A percentile compares a stretch with the other conserved stretches of the same genome.
Conservation (phyloP, 2,888 invertebrate species). For the Sussaba pulchella region DNA sequence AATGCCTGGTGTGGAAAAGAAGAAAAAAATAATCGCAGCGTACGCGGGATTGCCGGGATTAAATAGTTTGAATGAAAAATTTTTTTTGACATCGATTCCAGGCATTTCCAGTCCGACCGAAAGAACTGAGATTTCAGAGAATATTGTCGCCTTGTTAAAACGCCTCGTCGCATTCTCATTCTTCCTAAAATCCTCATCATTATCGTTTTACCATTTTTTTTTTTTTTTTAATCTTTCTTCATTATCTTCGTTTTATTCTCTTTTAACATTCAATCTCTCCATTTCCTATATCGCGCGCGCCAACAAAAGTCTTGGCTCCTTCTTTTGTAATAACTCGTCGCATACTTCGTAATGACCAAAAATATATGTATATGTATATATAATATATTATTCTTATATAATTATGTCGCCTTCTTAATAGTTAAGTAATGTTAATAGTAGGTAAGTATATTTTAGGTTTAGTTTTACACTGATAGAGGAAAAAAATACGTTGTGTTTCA, state of each 20-base stretch:
- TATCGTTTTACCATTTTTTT: conserved; percentile 38
- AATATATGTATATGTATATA: conserved; percentile 83
- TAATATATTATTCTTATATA: conserved; percentile 83
- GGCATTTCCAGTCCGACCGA: conserved; percentile 63
- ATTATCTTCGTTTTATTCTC: conserved; percentile 29
- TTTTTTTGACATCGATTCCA: conserved; percentile 58
- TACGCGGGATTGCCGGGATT: conserved; percentile 29
- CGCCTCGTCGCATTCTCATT: conserved; percentile 68
- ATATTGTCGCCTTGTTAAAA: conserved; percentile 83
- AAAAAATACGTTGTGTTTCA: conserved; percentile 82
- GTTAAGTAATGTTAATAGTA: conserved; percentile 84
- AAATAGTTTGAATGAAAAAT: conserved; percentile 68
- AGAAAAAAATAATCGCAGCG: conserved; percentile 16
- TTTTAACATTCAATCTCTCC: conserved; percentile 33
- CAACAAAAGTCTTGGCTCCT: conserved; percentile 82
- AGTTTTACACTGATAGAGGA: conserved; percentile 83
- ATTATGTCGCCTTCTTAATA: conserved; percentile 83
- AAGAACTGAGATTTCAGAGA: conserved; percentile 79
- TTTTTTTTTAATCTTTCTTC: conserved; percentile 19
- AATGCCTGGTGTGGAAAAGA: conserved; percentile 50
- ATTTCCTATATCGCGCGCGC: conserved; percentile 73
- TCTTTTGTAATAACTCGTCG: conserved; percentile 68
- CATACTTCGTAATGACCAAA: conserved; percentile 82
- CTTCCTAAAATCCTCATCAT: conserved; percentile 49
- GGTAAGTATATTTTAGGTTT: conserved; percentile 81